phyloP scores from a whole-genome alignment of 2,113 vertebrate genomes.

The Holacanthus passer region DNA sequence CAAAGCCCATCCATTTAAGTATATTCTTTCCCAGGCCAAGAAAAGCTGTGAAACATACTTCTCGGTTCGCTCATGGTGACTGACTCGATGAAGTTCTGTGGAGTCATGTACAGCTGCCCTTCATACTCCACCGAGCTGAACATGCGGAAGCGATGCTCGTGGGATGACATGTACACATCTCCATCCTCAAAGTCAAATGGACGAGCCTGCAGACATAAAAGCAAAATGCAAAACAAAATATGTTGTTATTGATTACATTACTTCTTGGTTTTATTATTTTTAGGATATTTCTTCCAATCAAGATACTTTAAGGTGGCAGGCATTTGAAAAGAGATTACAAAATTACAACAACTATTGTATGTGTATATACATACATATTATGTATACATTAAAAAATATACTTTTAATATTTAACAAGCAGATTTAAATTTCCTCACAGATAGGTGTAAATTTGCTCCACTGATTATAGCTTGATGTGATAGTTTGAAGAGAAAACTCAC shows the following conservation, averaged over 20 bases:
- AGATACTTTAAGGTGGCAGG: neutral
- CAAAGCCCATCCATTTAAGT: neutral
- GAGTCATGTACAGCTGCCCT: slow-evolving; percentile 98
- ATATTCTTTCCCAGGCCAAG: neutral
- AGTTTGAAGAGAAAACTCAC: neutral
- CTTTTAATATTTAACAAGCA: slow-evolving; percentile 2
- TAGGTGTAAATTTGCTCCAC: neutral
- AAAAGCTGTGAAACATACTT: slow-evolving; percentile 80
- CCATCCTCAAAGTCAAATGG: slow-evolving; percentile 90
- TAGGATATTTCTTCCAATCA: neutral
- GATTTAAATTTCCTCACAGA: neutral
- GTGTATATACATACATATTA: too few relatives aligned
- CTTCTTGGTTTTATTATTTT: neutral
- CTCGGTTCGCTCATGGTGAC: slow-evolving; percentile 95
- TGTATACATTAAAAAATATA: neutral
- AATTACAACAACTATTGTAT: neutral
- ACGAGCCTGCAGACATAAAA: slow-evolving; percentile 73
- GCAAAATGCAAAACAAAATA: neutral
- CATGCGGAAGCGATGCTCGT: slow-evolving; percentile 93
- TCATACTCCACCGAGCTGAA: slow-evolving; percentile 97
- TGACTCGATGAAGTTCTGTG: slow-evolving; percentile 96
- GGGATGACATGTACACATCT: slow-evolving; percentile 93
- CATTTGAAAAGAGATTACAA: neutral
- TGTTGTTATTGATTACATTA: neutral
- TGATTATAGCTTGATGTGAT: neutral